Evolutionary conservation across 2,113 vertebrate genomes (phyloP).

Genomic region (Oncorhynchus keta): DNA sequence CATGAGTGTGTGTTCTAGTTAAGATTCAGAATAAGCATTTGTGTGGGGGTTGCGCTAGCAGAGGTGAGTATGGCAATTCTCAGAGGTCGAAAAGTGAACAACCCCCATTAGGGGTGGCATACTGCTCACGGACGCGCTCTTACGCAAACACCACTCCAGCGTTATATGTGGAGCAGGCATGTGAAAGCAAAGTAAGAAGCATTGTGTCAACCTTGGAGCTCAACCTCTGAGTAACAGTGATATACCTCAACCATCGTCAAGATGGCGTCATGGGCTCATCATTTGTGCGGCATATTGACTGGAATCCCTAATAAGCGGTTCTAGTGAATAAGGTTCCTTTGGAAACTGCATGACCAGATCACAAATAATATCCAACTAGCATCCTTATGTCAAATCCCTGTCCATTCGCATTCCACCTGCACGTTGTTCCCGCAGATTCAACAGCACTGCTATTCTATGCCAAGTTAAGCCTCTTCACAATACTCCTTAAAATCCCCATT

Average conservation of each 20-base stretch:
- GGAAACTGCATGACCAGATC: constrained; percentile 31
- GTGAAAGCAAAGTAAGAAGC: constrained; percentile 37
- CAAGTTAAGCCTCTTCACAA: neutral
- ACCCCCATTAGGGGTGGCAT: constrained; percentile 25
- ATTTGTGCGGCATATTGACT: no score
- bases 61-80: constrained; percentile 26
- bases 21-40: neutral
- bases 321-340: neutral
- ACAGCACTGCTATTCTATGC: neutral
- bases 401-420: neutral
- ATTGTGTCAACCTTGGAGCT: constrained; percentile 1
- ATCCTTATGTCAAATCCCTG: constrained; percentile 8
- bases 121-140: constrained; percentile 19
- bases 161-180: constrained; percentile 51
- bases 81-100: constrained; percentile 8
- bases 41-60: neutral
- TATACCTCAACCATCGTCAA: neutral
- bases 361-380: neutral
- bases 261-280: no score
- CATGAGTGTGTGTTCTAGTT: neutral
- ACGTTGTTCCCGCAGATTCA: neutral
- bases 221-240: neutral
- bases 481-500: constrained; percentile 2
- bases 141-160: constrained; percentile 50
- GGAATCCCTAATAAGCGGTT: neutral